Conservation (phyloP, 2,888 invertebrate genomes). For the Dryobota labecula region DNA sequence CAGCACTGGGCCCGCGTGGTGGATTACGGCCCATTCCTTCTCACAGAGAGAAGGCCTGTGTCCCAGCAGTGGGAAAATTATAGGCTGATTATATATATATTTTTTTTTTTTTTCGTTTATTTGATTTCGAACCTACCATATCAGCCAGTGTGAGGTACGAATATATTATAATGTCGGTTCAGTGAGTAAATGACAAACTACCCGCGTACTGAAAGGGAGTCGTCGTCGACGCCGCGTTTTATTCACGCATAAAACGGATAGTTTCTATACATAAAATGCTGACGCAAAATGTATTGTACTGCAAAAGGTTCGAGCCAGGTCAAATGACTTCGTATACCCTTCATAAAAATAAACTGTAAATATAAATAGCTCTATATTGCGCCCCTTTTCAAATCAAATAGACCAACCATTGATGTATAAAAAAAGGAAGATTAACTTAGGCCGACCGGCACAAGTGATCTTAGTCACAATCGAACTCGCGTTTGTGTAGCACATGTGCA, state of each 20-base stretch:
- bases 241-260: conserved; percentile 65
- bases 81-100: too few species aligned
- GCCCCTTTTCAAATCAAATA: conserved; percentile 33
- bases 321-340: conserved; percentile 34
- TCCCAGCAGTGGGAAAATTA: too few species aligned
- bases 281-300: conserved; percentile 65
- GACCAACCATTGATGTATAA: too few species aligned
- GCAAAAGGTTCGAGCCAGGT: conserved; percentile 58
- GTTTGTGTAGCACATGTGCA: too few species aligned
- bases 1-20: too few species aligned
- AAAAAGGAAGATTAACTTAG: too few species aligned
- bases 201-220: conserved; percentile 53
- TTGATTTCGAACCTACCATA: not conserved
- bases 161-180: conserved; percentile 48
- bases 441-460: too few species aligned
- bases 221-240: conserved; percentile 41
- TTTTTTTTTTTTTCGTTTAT: too few species aligned
- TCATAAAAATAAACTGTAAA: conserved; percentile 50
- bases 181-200: conserved; percentile 39
- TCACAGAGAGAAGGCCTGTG: too few species aligned
- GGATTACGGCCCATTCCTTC: too few species aligned
- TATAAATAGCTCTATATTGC: conserved; percentile 32
- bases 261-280: conserved; percentile 65
- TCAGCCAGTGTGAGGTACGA: conserved; percentile 15
- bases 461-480: too few species aligned